Percentiles rank a stretch among this genome's conserved stretches.
These are phyloP conservation scores for Neria commutata DNA, from an alignment of 2,888 invertebrate species.

Conservation along the genomic window DNA sequence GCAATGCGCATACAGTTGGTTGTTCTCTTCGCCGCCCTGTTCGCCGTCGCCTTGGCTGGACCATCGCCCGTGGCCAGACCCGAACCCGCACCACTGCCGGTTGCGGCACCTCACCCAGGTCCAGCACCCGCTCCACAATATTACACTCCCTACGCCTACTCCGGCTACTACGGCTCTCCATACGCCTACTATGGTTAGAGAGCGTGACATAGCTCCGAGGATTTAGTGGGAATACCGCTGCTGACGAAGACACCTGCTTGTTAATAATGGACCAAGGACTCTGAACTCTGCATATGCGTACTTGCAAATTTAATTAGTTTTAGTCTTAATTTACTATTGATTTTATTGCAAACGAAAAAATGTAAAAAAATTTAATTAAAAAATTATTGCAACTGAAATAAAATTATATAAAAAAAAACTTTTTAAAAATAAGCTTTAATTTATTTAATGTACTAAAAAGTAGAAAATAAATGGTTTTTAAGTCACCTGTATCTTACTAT, in stretches of 20 bases:
- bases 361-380: constrained; percentile 29
- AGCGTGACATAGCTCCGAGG: constrained; percentile 3
- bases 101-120: constrained; percentile 44
- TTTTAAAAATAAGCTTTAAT: constrained; percentile 8
- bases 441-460: neutral
- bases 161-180: constrained; percentile 48
- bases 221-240: constrained; percentile 17
- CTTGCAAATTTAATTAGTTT: constrained; percentile 41
- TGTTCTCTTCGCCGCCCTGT: constrained; percentile 49
- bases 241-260: constrained; percentile 20
- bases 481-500: too few relatives aligned
- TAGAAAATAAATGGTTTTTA: neutral
- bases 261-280: constrained; percentile 34
- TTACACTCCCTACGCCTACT: constrained; percentile 51
- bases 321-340: constrained; percentile 32
- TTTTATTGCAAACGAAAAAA: constrained; percentile 32
- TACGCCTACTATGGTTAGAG: constrained; percentile 52
- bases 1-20: too few relatives aligned
- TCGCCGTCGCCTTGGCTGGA: constrained; percentile 47
- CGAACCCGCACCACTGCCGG: constrained; percentile 42
- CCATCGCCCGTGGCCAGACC: constrained; percentile 47
- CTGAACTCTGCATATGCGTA: constrained; percentile 38
- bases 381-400: constrained; percentile 18
- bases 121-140: constrained; percentile 42
- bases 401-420: constrained; percentile 7